A percentile compares a stretch with the other conserved stretches of the same genome.
Conservation (phyloP, 2,797 vertebrate species). For the Chromobotia macracanthus region DNA sequence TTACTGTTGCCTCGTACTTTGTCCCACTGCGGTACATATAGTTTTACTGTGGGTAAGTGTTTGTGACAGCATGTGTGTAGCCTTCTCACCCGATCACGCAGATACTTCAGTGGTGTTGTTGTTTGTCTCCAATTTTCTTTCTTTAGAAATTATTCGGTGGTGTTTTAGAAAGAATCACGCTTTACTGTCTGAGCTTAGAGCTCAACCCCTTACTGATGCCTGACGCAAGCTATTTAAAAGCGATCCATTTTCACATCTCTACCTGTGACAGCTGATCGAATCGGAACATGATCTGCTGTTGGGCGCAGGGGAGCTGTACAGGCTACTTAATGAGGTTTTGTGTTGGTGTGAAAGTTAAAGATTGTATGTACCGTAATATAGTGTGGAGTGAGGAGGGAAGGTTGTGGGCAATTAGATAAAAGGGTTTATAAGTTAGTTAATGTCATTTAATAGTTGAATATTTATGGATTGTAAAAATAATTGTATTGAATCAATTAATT, state of each 20-base stretch:
- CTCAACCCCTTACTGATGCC: slow-evolving; percentile 62
- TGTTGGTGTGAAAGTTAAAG: slow-evolving; percentile 15
- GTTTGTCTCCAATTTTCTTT: slow-evolving; percentile 41
- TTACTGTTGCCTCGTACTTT: slow-evolving; percentile 80
- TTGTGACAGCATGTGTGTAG: slow-evolving; percentile 45
- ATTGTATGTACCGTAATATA: neutral
- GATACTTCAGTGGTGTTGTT: slow-evolving; percentile 27
- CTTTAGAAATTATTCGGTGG: slow-evolving; percentile 38
- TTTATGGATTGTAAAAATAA: neutral
- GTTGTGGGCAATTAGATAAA: slow-evolving; percentile 7
- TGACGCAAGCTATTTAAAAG: slow-evolving; percentile 67
- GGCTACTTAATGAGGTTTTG: slow-evolving; percentile 26
- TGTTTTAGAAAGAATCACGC: slow-evolving; percentile 46
- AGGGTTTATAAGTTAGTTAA: neutral
- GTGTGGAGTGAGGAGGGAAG: neutral
- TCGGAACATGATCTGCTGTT: slow-evolving; percentile 52
- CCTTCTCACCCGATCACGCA: slow-evolving; percentile 37
- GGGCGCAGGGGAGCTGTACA: slow-evolving; percentile 10
- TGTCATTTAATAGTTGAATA: neutral
- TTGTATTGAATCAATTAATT: neutral
- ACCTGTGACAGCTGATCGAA: slow-evolving; percentile 73
- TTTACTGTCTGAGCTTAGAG: slow-evolving; percentile 55
- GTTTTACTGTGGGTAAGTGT: slow-evolving; percentile 94
- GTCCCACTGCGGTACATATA: slow-evolving; percentile 90
- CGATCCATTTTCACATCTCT: slow-evolving; percentile 67